Evolutionary conservation across 2,797 vertebrate species (phyloP).

Genomic region (Anas capensis): DNA sequence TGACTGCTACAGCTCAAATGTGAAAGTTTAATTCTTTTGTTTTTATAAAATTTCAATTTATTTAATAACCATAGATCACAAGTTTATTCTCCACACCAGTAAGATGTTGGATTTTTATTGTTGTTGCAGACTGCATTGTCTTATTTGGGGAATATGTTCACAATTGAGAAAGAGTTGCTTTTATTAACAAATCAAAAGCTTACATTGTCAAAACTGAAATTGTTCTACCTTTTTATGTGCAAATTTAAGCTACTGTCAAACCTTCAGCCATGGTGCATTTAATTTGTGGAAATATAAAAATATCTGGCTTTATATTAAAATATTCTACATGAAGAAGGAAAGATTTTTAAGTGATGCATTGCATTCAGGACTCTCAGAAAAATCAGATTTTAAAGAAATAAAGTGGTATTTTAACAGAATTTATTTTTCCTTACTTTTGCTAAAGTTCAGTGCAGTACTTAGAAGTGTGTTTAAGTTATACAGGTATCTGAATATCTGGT

Average conservation of each 20-base stretch:
- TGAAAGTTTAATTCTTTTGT: background rate
- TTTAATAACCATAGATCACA: constrained; percentile 39
- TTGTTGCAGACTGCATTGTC: constrained; percentile 54
- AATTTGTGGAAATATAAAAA: constrained; percentile 70
- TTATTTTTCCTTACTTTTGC: background rate
- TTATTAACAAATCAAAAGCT: constrained; percentile 77
- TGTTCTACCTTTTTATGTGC: constrained; percentile 77
- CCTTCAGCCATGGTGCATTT: constrained; percentile 76
- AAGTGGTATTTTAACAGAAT: background rate
- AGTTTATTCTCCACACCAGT: constrained; percentile 39
- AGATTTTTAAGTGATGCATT: constrained; percentile 30
- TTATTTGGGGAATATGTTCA: constrained; percentile 67
- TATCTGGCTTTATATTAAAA: constrained; percentile 63
- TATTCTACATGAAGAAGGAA: constrained; percentile 32
- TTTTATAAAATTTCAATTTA: constrained; percentile 12
- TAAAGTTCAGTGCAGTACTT: background rate
- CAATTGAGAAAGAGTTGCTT: constrained; percentile 66
- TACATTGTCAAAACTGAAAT: constrained; percentile 74
- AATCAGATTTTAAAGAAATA: constrained; percentile 32
- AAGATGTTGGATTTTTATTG: background rate
- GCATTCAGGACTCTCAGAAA: background rate
- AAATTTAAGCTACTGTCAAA: constrained; percentile 78
- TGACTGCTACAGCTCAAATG: background rate
- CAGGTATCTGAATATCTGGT: background rate
- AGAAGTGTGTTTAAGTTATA: background rate